Base-by-base conservation (phyloP, 2,113 vertebrate genomes). In the Pterocles burchelli region DNA sequence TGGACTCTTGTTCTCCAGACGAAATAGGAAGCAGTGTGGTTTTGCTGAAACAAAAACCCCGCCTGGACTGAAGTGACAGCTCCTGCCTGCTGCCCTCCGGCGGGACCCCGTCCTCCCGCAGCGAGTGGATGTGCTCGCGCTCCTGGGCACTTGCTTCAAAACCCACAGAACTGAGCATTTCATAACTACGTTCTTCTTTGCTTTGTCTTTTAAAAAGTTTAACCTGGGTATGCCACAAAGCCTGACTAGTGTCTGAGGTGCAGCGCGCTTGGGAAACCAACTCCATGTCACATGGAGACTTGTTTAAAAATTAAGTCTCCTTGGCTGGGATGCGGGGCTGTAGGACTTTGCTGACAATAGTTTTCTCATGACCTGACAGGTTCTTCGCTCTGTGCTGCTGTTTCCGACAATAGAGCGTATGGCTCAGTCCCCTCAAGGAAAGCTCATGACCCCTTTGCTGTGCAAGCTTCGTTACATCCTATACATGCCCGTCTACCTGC, bases 381-480 rank as follows among this genome's bases (percentile, higher is more conserved):
- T 99, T 46, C 59, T 99, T 41, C 99, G 98, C 95, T 97, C 98
- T 2, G 92, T 99, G 90, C 96, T 99, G 98, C 98, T 99, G 43
- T 99, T 99, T 87, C 99, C 99, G 4, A 99, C 99, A 1, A 99
- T 99, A 17, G 99, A 99, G 89, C 98, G 98, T 33, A 99, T 99
- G 97, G 98, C 99, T 11, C 97, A 98, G 97, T 98, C 98, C 4
- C 99, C 99, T 3, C 99, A 98, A 24, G 99, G 99, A 26, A 98
- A 98, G 96, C 89, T 99, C 29, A 97, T 99, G 98, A 99, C 99
- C 8, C 99, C 99, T 1, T 9, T 99, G 70, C 82, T 99, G 68
- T 99, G 99, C 97, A 98, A 97, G 54, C 93, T 99, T 26, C 99
- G 99, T 5, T 99, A 99, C 12, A 20, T 94, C 13, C 91, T 98